Percentiles rank a stretch among this genome's conserved stretches.
Evolutionary conservation across 2,888 invertebrate genomes (phyloP).

Genomic region (Scaptomyza caliginosa): DNA sequence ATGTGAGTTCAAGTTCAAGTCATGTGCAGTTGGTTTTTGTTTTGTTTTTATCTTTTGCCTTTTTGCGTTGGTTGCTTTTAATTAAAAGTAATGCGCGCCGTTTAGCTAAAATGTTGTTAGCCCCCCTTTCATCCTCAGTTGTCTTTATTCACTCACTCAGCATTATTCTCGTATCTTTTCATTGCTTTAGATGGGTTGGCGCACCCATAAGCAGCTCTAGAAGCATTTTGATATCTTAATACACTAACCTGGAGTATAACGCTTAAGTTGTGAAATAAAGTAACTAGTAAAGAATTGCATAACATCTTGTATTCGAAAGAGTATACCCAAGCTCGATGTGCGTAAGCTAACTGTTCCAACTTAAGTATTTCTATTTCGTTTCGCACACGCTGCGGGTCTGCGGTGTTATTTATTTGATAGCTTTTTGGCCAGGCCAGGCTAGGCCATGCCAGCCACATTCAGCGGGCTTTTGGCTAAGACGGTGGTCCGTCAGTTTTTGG

Average conservation of each 20-base stretch:
- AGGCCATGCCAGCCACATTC: not conserved
- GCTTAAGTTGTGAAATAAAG: not conserved
- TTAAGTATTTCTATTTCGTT: slow-evolving; percentile 9
- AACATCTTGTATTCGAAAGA: not conserved
- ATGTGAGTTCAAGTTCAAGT: slow-evolving; percentile 72
- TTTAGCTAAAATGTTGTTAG: slow-evolving; percentile 62
- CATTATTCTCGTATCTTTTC: slow-evolving; percentile 18
- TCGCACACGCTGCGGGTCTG: slow-evolving; percentile 65
- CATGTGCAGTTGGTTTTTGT: slow-evolving; percentile 53
- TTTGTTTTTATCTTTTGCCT: slow-evolving; percentile 13
- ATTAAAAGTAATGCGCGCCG: slow-evolving; percentile 76
- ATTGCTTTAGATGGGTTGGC: slow-evolving; percentile 40
- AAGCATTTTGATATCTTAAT: slow-evolving; percentile 28
- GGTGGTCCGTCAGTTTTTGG: slow-evolving; percentile 68
- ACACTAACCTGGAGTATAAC: not conserved
- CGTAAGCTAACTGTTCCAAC: not conserved
- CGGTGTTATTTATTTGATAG: slow-evolving; percentile 77
- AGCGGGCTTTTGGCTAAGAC: slow-evolving; percentile 24
- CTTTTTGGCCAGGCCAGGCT: slow-evolving; percentile 59
- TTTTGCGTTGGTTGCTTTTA: slow-evolving; percentile 72
- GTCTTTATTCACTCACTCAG: not conserved
- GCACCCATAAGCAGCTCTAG: slow-evolving; percentile 65
- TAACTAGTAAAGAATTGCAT: too few relatives aligned
- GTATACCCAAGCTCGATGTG: not conserved
- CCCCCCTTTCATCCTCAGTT: not conserved